Conservation (phyloP, 1,140 invertebrate species). For the Drosophila ananassae region DNA sequence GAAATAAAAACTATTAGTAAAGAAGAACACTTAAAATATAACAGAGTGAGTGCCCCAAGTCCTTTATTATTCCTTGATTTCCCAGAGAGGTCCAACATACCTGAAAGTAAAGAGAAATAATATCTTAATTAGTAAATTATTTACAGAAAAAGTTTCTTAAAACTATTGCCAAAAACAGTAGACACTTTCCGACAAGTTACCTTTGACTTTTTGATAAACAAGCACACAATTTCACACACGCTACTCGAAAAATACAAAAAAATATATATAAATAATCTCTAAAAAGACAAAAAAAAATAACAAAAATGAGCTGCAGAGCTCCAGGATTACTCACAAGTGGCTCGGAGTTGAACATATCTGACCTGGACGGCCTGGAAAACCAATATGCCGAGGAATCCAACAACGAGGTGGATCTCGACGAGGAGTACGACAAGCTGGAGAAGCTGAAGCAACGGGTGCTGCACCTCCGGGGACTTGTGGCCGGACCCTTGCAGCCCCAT, state of each 20-base stretch:
- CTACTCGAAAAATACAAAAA: background rate
- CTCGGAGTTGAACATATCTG: background rate
- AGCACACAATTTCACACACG: background rate
- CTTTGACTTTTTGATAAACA: background rate
- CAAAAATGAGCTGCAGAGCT: background rate
- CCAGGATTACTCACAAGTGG: background rate
- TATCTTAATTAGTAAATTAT: background rate
- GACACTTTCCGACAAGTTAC: no score
- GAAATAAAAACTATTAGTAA: background rate
- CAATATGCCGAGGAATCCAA: background rate
- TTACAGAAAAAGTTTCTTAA: background rate
- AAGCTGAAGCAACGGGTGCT: background rate
- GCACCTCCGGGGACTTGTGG: background rate
- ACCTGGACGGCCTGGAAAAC: background rate
- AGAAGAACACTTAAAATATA: no score
- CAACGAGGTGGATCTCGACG: background rate
- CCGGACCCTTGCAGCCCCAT: background rate
- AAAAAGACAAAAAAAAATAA: background rate
- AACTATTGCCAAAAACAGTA: no score
- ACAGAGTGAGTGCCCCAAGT: no score
- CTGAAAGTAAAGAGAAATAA: slow-evolving; percentile 40
- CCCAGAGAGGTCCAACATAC: slow-evolving; percentile 48
- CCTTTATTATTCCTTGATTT: slow-evolving; percentile 1
- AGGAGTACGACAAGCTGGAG: background rate
- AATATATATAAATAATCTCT: background rate